Percentiles rank a stretch among this genome's conserved stretches.
Evolutionary conservation across 2,113 vertebrate genomes (phyloP).

Genomic region (Pardalotus punctatus): DNA sequence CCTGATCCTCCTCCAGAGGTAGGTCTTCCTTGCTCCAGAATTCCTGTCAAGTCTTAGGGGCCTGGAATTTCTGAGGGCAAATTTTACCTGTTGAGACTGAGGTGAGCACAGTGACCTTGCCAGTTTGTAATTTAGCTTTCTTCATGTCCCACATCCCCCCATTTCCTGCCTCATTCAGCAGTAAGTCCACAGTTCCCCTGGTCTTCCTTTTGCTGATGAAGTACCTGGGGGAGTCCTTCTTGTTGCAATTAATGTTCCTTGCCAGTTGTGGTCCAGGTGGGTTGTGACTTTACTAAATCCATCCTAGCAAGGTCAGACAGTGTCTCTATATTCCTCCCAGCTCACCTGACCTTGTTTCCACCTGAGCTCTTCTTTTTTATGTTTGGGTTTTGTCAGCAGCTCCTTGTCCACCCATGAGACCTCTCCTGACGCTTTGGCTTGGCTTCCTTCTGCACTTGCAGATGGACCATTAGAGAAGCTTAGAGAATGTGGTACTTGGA

Average conservation of each 20-base stretch:
- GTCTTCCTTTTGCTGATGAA: background rate
- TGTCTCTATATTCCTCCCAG: background rate
- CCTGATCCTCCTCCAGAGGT: background rate
- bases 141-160: no score
- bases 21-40: background rate
- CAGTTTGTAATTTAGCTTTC: background rate
- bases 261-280: background rate
- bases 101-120: background rate
- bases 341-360: background rate
- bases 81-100: background rate
- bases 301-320: background rate
- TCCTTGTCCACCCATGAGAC: background rate
- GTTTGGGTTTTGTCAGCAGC: background rate
- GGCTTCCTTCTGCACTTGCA: background rate
- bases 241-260: fast-evolving
- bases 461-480: background rate
- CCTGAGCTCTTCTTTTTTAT: background rate
- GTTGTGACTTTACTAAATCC: background rate
- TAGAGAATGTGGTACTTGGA: background rate
- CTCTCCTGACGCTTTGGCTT: background rate
- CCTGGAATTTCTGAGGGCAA: background rate
- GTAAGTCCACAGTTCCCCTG: fast-evolving
- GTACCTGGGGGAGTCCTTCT: background rate
- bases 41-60: background rate
- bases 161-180: background rate